Evolutionary conservation across 2,797 vertebrate species (phyloP).

Genomic region (Muraenolepis orangiensis): DNA sequence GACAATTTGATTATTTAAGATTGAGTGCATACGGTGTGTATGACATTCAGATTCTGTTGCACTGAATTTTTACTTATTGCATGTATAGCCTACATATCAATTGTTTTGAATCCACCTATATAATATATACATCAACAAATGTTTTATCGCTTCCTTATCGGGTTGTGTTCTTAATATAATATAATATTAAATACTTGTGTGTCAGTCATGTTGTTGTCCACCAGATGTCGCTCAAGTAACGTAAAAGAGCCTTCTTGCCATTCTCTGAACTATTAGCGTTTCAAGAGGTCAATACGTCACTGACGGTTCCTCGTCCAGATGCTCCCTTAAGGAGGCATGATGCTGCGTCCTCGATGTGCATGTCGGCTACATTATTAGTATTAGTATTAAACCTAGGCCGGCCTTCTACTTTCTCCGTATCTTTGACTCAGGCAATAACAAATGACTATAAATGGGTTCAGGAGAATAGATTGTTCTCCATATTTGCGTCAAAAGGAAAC

Average conservation of each 20-base stretch:
- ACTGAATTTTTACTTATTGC: conserved; percentile 48
- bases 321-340: no score
- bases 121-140: conserved; percentile 1
- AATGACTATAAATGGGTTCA: background rate
- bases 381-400: no score
- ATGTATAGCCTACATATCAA: conserved; percentile 33
- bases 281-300: background rate
- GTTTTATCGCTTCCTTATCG: background rate
- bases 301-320: no score
- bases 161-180: background rate
- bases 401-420: no score
- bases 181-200: background rate
- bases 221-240: conserved; percentile 47
- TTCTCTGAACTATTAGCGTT: background rate
- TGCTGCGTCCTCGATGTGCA: background rate
- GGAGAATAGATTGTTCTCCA: background rate
- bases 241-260: background rate
- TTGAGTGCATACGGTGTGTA: conserved; percentile 39
- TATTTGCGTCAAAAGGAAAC: background rate
- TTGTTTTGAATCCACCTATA: background rate
- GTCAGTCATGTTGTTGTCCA: conserved; percentile 26
- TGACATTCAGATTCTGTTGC: conserved; percentile 44
- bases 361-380: background rate
- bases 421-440: no score
- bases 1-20: conserved; percentile 32